Base-by-base conservation (phyloP, 2,113 vertebrate genomes). In the Pteronura brasiliensis region DNA sequence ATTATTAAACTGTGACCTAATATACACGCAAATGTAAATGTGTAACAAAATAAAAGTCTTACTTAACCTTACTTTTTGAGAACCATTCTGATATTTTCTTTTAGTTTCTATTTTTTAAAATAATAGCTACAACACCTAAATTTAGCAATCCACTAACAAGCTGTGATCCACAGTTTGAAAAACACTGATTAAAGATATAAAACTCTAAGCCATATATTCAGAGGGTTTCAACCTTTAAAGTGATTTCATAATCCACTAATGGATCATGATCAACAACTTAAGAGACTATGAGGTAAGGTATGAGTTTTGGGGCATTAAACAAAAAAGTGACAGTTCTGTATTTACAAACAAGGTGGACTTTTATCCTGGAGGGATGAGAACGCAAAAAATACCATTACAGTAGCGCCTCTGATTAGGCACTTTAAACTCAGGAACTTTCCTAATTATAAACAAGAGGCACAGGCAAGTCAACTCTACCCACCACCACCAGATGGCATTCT, bases 401-500 rank as follows among this genome's bases (percentile, higher is more conserved):
- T 29, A 2, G 3, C 29, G 39, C 69, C 80, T 95, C 61, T 95
- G 61, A 80, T 90, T 42, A 71, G 0, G 18, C 3, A 87, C 36
- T 95, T 96, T 92, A 69, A 61, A 85, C 13, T 83, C 20, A 65
- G 67, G 31, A 88, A 69, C 52, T 65, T 85, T 67, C n/a, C 31
- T 49, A 92, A 39, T 59, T 63, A 21, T 1, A 96, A 82, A 11
- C 18, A 49, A 96, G 42, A 63, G 34, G 7, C 25, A n/a, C 12
- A 87, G 82, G 47, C 20, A 69, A 87, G 76, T 76, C 71, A 95
- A 72, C 34, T 83, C 52, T 59, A 47, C 39, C 74, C 17, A 92
- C 90, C 6, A 87, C 88, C 95, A 98, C 87, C 85, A 98, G 96
- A 88, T 94, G 96, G 90, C 94, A 88, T 2, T 82, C 57, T 84